Percentiles rank a stretch among this genome's conserved stretches.
phyloP scores from a whole-genome alignment of 2,888 invertebrate species.

The Bombylius major region DNA sequence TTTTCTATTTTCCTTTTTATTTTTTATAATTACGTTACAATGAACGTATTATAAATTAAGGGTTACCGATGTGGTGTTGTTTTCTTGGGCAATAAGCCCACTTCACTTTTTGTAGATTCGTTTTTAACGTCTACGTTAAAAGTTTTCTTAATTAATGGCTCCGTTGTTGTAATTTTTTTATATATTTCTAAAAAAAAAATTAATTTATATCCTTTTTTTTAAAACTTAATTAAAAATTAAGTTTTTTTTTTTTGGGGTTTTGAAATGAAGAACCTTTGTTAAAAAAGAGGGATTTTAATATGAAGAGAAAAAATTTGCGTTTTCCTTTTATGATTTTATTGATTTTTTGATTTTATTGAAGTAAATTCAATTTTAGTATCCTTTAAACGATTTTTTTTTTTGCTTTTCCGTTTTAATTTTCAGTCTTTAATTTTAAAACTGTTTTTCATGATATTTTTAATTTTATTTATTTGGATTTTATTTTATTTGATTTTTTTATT shows the following conservation, averaged over 20 bases:
- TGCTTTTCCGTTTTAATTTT: too few species aligned
- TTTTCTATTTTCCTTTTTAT: too few species aligned
- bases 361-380: too few species aligned
- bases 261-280: neutral
- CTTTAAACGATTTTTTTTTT: too few species aligned
- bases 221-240: neutral
- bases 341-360: neutral
- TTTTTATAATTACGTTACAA: neutral
- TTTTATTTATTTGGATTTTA: too few species aligned
- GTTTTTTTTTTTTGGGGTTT: neutral
- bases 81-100: conserved; percentile 27
- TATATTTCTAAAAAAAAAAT: conserved; percentile 14
- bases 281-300: too few species aligned
- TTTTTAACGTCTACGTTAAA: conserved; percentile 28
- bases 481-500: too few species aligned
- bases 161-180: conserved; percentile 35
- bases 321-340: too few species aligned
- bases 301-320: too few species aligned
- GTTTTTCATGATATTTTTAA: too few species aligned
- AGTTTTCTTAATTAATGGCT: conserved; percentile 29
- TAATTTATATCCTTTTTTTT: conserved; percentile 4
- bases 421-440: too few species aligned
- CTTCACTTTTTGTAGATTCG: conserved; percentile 24
- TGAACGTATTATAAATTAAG: conserved; percentile 5
- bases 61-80: conserved; percentile 36